Conservation (phyloP, 2,797 vertebrate genomes). For the Urosaurus nigricauda region DNA sequence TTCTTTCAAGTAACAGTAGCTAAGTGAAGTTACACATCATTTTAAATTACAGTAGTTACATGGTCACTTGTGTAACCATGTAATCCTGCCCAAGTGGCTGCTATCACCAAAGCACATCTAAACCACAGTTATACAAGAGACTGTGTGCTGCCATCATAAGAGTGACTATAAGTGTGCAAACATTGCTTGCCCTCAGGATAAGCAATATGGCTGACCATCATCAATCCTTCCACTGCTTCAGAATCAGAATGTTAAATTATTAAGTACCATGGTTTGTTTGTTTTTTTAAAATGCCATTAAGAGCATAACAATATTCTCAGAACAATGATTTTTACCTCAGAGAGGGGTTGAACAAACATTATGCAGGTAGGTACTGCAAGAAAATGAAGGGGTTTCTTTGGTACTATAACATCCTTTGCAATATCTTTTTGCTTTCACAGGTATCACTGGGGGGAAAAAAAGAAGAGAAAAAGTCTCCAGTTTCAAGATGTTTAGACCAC, state of each 20-base stretch:
- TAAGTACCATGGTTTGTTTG: slow-evolving; percentile 65
- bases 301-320: slow-evolving; percentile 59
- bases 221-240: slow-evolving; percentile 37
- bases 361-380: slow-evolving; percentile 62
- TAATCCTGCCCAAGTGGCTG: neutral
- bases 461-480: slow-evolving; percentile 67
- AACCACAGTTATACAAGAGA: neutral
- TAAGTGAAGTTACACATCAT: neutral
- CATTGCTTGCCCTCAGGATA: slow-evolving; percentile 51
- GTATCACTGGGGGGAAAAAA: slow-evolving; percentile 54
- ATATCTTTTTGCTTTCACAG: slow-evolving; percentile 71
- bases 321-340: slow-evolving; percentile 64
- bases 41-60: neutral
- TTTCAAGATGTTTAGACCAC: slow-evolving; percentile 49
- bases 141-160: slow-evolving; percentile 26
- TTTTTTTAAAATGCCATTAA: slow-evolving; percentile 49
- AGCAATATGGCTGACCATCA: slow-evolving; percentile 50
- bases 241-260: slow-evolving; percentile 41
- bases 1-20: neutral
- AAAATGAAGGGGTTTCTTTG: slow-evolving; percentile 68
- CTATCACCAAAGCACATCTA: neutral
- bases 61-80: neutral
- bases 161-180: slow-evolving; percentile 14
- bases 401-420: slow-evolving; percentile 68
- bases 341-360: slow-evolving; percentile 67